These are phyloP conservation scores for Valencia hispanica DNA, from an alignment of 2,797 vertebrate species.

Conservation along the genomic window DNA sequence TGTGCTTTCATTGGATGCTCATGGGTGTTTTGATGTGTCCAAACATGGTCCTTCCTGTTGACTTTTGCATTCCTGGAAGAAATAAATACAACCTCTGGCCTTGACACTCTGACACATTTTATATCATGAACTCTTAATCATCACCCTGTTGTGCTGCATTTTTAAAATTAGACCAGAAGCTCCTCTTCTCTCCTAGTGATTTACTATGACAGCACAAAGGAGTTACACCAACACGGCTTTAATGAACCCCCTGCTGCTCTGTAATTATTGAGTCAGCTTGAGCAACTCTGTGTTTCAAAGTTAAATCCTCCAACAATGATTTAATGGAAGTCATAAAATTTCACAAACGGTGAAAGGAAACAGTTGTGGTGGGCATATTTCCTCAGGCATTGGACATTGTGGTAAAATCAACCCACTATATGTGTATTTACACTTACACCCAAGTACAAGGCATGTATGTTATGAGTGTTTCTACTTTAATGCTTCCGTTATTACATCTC, in stretches of 20 bases:
- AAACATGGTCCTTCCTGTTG: slow-evolving; percentile 4
- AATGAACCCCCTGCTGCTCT: neutral
- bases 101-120: neutral
- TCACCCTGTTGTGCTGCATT: no score
- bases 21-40: slow-evolving; percentile 16
- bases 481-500: neutral
- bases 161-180: neutral
- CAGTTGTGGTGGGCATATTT: neutral
- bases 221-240: neutral
- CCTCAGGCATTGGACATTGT: neutral
- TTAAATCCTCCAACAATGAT: neutral
- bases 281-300: slow-evolving; percentile 1
- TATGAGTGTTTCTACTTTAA: neutral
- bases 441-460: neutral
- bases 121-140: neutral
- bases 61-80: slow-evolving; percentile 23
- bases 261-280: neutral
- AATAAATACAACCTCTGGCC: neutral
- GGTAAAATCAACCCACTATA: neutral
- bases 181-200: neutral
- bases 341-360: neutral
- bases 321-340: neutral
- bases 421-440: neutral
- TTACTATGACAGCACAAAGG: neutral
- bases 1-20: slow-evolving; percentile 20